These are phyloP conservation scores for Reinhardtius hippoglossoides DNA, from an alignment of 2,113 vertebrate genomes.

Conservation along the genomic window DNA sequence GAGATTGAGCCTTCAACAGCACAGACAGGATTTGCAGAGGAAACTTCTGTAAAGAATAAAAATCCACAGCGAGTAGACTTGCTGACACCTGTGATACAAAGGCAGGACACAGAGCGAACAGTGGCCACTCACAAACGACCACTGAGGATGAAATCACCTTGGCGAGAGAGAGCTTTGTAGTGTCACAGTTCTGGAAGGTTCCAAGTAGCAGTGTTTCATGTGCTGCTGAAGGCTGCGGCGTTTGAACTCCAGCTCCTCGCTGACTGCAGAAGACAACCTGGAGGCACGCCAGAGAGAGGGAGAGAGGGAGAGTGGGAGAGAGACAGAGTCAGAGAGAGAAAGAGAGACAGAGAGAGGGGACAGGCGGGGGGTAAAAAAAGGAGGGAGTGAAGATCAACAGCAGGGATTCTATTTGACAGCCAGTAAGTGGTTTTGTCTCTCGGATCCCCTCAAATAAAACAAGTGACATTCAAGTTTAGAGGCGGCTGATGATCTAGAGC, in stretches of 20 bases:
- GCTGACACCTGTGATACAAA: constrained; percentile 45
- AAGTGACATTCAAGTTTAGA: constrained; percentile 38
- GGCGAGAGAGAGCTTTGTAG: constrained; percentile 24
- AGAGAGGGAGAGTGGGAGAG: constrained; percentile 23
- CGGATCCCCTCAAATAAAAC: constrained; percentile 58
- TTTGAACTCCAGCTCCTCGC: constrained; percentile 65
- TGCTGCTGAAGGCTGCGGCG: constrained; percentile 69
- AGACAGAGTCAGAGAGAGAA: constrained; percentile 34
- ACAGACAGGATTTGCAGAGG: background rate
- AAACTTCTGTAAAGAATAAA: constrained; percentile 42
- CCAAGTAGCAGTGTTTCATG: constrained; percentile 52
- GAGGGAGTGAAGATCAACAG: constrained; percentile 43
- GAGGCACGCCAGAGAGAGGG: constrained; percentile 68
- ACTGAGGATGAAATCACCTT: constrained; percentile 32
- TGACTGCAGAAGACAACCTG: constrained; percentile 79
- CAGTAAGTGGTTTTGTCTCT: constrained; percentile 56
- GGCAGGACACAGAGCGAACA: background rate
- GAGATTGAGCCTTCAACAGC: constrained; percentile 22
- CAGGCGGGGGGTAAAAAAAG: constrained; percentile 33
- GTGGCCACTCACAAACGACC: background rate
- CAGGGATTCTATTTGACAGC: constrained; percentile 59
- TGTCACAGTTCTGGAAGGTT: constrained; percentile 66
- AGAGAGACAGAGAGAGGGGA: constrained; percentile 27
- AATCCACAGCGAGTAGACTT: background rate
- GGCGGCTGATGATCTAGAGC: constrained; percentile 22